These are phyloP conservation scores for Vireo altiloquus DNA, from an alignment of 2,113 vertebrate species.

Conservation along the genomic window DNA sequence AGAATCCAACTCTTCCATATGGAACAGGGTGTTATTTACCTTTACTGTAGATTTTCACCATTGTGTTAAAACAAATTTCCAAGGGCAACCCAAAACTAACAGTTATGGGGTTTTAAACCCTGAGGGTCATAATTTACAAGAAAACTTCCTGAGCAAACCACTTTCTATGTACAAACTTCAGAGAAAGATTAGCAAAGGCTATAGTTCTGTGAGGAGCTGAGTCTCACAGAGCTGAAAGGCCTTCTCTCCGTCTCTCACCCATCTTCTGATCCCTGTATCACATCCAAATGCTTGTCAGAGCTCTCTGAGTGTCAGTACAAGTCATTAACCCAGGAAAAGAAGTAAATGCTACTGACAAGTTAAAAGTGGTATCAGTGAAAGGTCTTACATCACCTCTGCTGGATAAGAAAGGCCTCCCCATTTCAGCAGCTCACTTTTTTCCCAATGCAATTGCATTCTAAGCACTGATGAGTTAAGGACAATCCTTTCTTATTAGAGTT, in stretches of 20 bases:
- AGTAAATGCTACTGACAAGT: background rate
- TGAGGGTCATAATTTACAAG: background rate
- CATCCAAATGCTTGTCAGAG: background rate
- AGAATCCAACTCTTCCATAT: background rate
- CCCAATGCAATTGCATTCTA: background rate
- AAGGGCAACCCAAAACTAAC: background rate
- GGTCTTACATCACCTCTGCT: background rate
- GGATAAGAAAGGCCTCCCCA: background rate
- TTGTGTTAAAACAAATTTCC: background rate
- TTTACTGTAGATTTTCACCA: background rate
- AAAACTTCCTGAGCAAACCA: background rate
- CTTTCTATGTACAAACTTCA: background rate
- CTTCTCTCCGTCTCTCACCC: background rate
- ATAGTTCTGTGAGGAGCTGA: background rate
- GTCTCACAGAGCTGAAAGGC: background rate
- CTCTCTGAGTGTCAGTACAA: background rate
- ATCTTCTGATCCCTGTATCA: background rate
- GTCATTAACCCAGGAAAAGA: background rate
- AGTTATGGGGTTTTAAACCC: background rate
- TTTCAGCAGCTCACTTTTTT: background rate
- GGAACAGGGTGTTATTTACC: background rate
- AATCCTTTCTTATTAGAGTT: background rate
- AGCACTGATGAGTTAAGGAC: background rate
- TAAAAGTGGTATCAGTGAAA: background rate
- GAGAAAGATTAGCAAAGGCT: background rate